Conservation (phyloP, 2,113 vertebrate genomes). For the Hydrochoerus hydrochaeris region DNA sequence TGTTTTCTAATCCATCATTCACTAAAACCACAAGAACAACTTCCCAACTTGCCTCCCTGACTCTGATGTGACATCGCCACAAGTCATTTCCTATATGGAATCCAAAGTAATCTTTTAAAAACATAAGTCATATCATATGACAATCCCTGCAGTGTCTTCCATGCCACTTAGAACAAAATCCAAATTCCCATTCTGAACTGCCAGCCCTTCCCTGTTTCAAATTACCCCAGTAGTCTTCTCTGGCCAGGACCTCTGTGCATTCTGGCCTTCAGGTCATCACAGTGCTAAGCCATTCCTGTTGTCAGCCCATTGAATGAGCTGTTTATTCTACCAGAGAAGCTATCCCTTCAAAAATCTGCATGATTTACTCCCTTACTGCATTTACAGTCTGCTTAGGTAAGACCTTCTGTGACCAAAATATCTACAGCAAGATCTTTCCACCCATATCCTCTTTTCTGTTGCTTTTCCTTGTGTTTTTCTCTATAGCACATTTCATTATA, state of each 20-base stretch:
- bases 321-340: not conserved
- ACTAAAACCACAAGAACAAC: not conserved
- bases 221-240: not conserved
- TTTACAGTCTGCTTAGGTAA: constrained; percentile 23
- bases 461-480: not conserved
- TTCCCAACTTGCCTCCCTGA: not conserved
- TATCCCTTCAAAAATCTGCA: not conserved
- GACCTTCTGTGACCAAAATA: not conserved
- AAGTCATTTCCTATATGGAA: not conserved
- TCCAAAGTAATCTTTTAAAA: constrained; percentile 37
- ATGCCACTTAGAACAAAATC: not conserved
- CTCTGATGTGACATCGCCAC: not conserved
- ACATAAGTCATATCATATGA: not conserved
- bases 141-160: not conserved
- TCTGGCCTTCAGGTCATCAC: not conserved
- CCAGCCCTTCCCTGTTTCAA: not conserved
- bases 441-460: not conserved
- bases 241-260: not conserved
- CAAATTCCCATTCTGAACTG: not conserved
- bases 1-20: not conserved
- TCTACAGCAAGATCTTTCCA: not conserved
- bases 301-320: not conserved
- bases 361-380: not conserved
- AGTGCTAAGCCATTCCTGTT: not conserved
- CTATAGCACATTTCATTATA: not conserved